Evolutionary conservation across 2,888 invertebrate species (phyloP).

Genomic region (Brachynemurus nebulosus): DNA sequence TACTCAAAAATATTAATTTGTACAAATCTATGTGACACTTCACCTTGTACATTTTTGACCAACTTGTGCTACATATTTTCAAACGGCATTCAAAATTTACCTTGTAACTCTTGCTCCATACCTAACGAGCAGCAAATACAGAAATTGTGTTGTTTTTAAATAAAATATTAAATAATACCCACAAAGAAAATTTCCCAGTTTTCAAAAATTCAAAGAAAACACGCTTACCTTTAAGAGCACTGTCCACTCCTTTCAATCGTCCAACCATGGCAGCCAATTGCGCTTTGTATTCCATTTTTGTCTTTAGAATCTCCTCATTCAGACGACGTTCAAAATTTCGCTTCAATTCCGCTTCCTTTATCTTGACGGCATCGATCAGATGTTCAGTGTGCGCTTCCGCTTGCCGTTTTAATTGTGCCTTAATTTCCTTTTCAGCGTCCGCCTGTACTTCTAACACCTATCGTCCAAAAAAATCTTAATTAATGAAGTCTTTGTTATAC

Average conservation of each 20-base stretch:
- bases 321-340: slow-evolving; percentile 39
- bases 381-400: slow-evolving; percentile 77
- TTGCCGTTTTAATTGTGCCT: slow-evolving; percentile 68
- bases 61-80: too few relatives aligned
- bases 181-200: not conserved
- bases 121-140: too few relatives aligned
- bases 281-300: slow-evolving; percentile 50
- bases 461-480: too few relatives aligned
- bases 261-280: slow-evolving; percentile 61
- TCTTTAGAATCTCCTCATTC: slow-evolving; percentile 53
- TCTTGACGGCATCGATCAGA: slow-evolving; percentile 51
- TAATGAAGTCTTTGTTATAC: too few relatives aligned
- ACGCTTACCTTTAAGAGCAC: slow-evolving; percentile 58
- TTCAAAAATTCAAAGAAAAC: slow-evolving; percentile 19
- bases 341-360: slow-evolving; percentile 36
- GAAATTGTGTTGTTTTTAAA: not conserved
- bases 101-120: slow-evolving; percentile 16
- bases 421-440: slow-evolving; percentile 56
- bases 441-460: slow-evolving; percentile 28
- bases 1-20: too few relatives aligned
- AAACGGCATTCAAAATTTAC: slow-evolving; percentile 16
- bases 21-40: too few relatives aligned
- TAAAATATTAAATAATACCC: not conserved
- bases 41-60: too few relatives aligned
- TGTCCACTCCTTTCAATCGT: slow-evolving; percentile 61